Evolutionary conservation across 2,888 invertebrate genomes (phyloP).

Genomic region (Trachelus tabidus): DNA sequence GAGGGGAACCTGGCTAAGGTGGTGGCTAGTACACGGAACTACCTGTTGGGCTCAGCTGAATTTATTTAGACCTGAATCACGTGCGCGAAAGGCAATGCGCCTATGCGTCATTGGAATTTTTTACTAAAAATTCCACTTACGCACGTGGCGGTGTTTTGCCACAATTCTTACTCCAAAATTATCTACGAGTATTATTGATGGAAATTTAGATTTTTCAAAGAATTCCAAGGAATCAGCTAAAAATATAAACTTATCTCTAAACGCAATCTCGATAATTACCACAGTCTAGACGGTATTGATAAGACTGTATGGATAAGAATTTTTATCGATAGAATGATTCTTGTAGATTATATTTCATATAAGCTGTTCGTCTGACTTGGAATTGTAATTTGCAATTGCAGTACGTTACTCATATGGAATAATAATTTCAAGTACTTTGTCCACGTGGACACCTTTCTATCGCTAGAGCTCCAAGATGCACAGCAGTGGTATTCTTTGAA

Average conservation of each 20-base stretch:
- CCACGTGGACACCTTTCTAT: neutral
- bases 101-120: neutral
- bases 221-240: neutral
- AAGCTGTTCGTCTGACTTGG: neutral
- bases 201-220: neutral
- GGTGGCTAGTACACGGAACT: conserved; percentile 28
- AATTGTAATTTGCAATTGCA: neutral
- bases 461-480: neutral
- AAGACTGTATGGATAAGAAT: neutral
- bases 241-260: neutral
- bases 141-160: neutral
- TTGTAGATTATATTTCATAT: neutral
- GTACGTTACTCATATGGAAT: neutral
- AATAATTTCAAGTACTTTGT: neutral
- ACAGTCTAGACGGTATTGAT: neutral
- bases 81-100: neutral
- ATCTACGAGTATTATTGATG: neutral
- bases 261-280: neutral
- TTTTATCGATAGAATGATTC: neutral
- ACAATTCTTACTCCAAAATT: neutral
- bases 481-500: neutral
- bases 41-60: conserved; percentile 50
- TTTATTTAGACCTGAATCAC: conserved; percentile 43
- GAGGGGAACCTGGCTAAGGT: neutral
- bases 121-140: neutral